Evolutionary conservation across 2,888 invertebrate genomes (phyloP).

Genomic region (Catocala fraxini): DNA sequence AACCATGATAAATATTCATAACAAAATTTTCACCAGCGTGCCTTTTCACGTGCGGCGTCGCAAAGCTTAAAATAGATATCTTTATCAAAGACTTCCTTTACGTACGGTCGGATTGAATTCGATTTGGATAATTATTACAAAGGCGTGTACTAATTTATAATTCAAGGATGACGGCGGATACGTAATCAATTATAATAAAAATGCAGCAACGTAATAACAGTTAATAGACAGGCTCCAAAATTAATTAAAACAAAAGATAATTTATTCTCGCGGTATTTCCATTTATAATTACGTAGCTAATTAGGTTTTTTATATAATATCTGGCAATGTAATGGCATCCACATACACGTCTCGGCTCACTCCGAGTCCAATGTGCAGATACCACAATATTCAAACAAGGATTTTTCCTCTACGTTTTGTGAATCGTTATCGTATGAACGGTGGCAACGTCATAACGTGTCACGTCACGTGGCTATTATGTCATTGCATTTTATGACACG

Average conservation of each 20-base stretch:
- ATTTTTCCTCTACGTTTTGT: constrained; percentile 24
- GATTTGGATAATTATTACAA: constrained; percentile 66
- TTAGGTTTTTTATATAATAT: constrained; percentile 32
- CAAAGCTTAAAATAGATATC: constrained; percentile 73
- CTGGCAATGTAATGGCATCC: constrained; percentile 14
- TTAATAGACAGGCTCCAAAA: constrained; percentile 37
- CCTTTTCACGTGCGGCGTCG: constrained; percentile 43
- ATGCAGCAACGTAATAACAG: constrained; percentile 44
- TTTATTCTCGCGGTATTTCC: constrained; percentile 40
- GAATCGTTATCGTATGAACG: constrained; percentile 37
- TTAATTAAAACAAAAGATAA: constrained; percentile 52
- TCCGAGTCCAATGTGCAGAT: constrained; percentile 13
- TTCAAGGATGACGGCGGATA: constrained; percentile 56
- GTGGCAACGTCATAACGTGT: constrained; percentile 47
- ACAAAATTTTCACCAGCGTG: constrained; percentile 56
- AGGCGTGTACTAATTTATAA: constrained; percentile 60
- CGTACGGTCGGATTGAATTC: constrained; percentile 65
- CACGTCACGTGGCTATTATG: constrained; percentile 56
- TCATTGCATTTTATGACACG: constrained; percentile 59
- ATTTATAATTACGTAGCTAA: constrained; percentile 42
- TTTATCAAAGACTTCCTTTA: constrained; percentile 75
- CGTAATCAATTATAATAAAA: constrained; percentile 54
- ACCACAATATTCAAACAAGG: constrained; percentile 9
- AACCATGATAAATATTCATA: constrained; percentile 16
- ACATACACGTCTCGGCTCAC: background rate